These are phyloP conservation scores for Chrysogorgia sp. DNA, from an alignment of 92 coral and sea anemone genomes.

Conservation along the genomic window DNA sequence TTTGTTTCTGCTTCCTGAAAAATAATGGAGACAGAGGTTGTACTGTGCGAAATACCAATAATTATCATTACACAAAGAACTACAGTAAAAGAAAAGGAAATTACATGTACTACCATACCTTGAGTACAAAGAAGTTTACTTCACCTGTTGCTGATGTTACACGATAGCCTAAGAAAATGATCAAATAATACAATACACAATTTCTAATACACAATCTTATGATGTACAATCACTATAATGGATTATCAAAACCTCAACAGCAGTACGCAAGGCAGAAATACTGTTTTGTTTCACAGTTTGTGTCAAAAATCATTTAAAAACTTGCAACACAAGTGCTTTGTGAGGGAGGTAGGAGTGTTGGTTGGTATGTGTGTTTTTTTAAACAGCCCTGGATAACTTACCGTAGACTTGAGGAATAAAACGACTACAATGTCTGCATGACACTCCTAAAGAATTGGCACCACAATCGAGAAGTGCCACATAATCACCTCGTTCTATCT, in stretches of 20 bases:
- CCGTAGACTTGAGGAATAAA: constrained; percentile 81
- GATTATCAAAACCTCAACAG: too few relatives aligned
- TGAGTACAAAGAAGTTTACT: constrained; percentile 74
- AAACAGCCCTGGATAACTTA: constrained; percentile 20
- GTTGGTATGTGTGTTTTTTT: not conserved
- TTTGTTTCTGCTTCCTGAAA: constrained; percentile 82
- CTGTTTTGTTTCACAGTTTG: too few relatives aligned
- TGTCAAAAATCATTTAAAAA: too few relatives aligned
- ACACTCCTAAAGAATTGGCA: constrained; percentile 72
- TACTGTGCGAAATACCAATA: not conserved
- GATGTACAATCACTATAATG: too few relatives aligned
- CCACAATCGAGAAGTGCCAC: constrained; percentile 87
- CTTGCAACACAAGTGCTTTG: too few relatives aligned
- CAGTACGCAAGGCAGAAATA: too few relatives aligned
- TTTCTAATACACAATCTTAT: too few relatives aligned
- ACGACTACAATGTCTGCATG: constrained; percentile 89
- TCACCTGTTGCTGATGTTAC: constrained; percentile 50
- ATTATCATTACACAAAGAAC: too few relatives aligned
- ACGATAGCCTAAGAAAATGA: constrained; percentile 67
- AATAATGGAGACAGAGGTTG: not conserved
- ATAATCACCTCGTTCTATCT: constrained; percentile 79
- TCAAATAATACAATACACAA: too few relatives aligned
- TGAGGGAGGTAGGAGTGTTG: too few relatives aligned
- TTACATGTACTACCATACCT: constrained; percentile 43
- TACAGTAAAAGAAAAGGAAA: too few relatives aligned